phyloP scores from a whole-genome alignment of 2,888 invertebrate genomes.

The Mythimna pallens region DNA sequence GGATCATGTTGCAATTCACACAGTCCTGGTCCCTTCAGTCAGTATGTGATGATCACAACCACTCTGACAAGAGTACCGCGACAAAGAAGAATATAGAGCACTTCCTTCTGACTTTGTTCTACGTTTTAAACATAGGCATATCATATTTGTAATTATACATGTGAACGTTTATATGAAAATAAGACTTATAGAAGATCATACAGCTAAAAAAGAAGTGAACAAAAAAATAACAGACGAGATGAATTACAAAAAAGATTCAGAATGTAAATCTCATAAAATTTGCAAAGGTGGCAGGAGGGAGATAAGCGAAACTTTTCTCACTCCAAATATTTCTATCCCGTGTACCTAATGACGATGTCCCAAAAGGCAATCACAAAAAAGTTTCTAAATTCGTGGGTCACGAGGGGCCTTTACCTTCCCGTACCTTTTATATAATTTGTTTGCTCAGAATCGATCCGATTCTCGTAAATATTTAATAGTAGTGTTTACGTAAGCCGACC shows the following conservation, averaged over 20 bases:
- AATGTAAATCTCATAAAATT: background rate
- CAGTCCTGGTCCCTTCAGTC: no score
- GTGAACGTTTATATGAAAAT: background rate
- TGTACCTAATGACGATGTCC: background rate
- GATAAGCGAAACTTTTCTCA: no score
- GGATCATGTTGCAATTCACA: no score
- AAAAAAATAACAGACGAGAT: background rate
- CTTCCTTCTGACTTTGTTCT: constrained; percentile 36
- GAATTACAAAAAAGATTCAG: background rate
- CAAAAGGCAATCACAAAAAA: background rate
- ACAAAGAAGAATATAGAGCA: constrained; percentile 6
- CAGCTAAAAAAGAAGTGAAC: background rate
- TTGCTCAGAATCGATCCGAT: constrained; percentile 17
- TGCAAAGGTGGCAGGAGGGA: no score
- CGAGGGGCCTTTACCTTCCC: background rate
- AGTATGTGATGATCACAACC: no score
- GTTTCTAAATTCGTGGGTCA: background rate
- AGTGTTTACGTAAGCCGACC: constrained; percentile 50
- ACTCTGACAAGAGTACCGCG: no score
- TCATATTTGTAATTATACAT: background rate
- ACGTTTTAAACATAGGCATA: constrained; percentile 1
- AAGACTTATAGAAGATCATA: background rate
- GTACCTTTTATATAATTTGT: constrained; percentile 19
- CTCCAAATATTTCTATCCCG: background rate
- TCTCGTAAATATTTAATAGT: constrained; percentile 37